phyloP scores from a whole-genome alignment of 2,888 invertebrate genomes.

The Hypselothyrea guttata region DNA sequence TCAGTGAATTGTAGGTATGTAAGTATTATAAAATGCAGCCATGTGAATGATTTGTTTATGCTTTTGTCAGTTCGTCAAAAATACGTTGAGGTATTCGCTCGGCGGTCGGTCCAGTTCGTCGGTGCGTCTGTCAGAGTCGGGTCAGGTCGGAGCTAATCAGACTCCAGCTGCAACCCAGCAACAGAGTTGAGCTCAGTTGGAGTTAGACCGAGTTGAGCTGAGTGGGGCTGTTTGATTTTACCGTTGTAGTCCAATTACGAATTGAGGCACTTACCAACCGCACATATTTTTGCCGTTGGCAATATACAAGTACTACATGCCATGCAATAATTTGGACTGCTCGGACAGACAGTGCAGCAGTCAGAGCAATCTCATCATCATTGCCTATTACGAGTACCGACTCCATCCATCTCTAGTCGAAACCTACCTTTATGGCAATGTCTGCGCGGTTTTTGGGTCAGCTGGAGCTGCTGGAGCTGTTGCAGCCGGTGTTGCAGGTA shows the following conservation, averaged over 20 bases:
- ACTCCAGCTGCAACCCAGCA: background rate
- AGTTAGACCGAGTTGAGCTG: too few relatives aligned
- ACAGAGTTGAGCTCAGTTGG: constrained; percentile 2
- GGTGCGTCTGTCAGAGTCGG: background rate
- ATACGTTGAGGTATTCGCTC: constrained; percentile 28
- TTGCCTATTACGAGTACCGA: background rate
- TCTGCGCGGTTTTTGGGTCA: constrained; percentile 25
- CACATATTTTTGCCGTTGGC: constrained; percentile 69
- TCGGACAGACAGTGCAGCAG: constrained; percentile 36
- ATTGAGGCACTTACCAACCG: constrained; percentile 73
- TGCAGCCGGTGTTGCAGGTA: constrained; percentile 2
- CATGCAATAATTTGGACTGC: constrained; percentile 21
- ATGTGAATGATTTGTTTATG: constrained; percentile 81
- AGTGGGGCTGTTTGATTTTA: constrained; percentile 69
- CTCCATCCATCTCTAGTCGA: constrained; percentile 10
- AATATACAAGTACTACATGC: constrained; percentile 12
- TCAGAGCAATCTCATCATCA: constrained; percentile 35
- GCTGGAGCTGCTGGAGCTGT: constrained; percentile 17
- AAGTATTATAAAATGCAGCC: constrained; percentile 69
- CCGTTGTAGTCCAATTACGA: constrained; percentile 76
- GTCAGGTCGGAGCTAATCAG: background rate
- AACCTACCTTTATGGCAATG: background rate
- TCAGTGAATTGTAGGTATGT: constrained; percentile 10
- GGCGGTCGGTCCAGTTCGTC: constrained; percentile 27
- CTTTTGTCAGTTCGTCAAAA: constrained; percentile 77